Percentiles rank a stretch among this genome's conserved stretches.
These are phyloP conservation scores for Serrognathus titanus DNA, from an alignment of 2,888 invertebrate genomes.

Conservation along the genomic window DNA sequence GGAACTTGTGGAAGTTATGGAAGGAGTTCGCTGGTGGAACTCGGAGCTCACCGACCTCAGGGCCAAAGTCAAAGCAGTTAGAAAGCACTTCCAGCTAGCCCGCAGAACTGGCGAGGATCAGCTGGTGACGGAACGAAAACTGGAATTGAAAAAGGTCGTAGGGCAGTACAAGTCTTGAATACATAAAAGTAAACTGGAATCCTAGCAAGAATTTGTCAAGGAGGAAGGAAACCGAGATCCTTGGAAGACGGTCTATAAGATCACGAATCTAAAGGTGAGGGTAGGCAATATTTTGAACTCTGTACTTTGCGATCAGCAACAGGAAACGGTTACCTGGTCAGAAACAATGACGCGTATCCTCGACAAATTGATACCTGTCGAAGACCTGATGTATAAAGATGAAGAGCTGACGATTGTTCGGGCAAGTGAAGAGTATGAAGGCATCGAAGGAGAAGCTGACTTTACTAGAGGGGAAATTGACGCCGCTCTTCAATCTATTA, in stretches of 20 bases:
- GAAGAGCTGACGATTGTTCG: not conserved
- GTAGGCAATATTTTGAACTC: not conserved
- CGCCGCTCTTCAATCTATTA: not conserved
- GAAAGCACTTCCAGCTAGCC: too few species aligned
- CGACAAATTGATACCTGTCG: not conserved
- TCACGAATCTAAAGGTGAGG: not conserved
- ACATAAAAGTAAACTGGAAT: too few species aligned
- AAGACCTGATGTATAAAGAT: not conserved
- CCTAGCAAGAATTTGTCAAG: too few species aligned
- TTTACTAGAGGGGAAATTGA: not conserved
- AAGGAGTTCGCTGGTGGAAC: too few species aligned
- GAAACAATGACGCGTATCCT: not conserved
- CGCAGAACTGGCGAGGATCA: too few species aligned
- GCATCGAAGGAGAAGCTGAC: not conserved
- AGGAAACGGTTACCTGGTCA: not conserved
- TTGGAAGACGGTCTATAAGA: not conserved
- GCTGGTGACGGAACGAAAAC: too few species aligned
- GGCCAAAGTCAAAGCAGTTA: too few species aligned
- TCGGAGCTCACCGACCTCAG: too few species aligned
- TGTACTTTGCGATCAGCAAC: not conserved
- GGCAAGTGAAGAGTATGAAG: not conserved
- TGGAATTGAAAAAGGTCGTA: too few species aligned
- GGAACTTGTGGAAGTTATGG: too few species aligned
- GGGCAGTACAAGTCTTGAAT: too few species aligned
- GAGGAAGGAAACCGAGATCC: too few species aligned